A percentile compares a stretch with the other conserved stretches of the same genome.
Evolutionary conservation across 2,113 vertebrate species (phyloP).

Genomic region (Tinamus guttatus): DNA sequence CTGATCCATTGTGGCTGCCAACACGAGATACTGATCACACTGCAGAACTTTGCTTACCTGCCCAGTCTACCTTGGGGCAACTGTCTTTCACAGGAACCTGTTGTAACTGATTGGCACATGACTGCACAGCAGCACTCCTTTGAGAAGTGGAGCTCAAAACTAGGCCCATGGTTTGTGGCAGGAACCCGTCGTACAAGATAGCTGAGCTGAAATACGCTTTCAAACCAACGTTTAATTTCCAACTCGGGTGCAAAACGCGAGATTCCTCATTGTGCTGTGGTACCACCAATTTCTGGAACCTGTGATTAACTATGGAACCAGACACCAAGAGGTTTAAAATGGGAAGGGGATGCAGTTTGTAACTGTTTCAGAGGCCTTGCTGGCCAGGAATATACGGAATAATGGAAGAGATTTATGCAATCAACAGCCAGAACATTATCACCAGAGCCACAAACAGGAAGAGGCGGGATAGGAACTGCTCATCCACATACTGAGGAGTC

Average conservation of each 20-base stretch:
- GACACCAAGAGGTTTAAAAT: conserved; percentile 64
- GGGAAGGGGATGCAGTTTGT: conserved; percentile 57
- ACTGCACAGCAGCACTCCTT: conserved; percentile 54
- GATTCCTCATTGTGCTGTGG: conserved; percentile 59
- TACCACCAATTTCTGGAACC: conserved; percentile 56
- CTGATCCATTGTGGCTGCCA: conserved; percentile 22
- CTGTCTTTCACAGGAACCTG: conserved; percentile 17
- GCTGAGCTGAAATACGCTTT: conserved; percentile 25
- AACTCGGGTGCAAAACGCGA: conserved; percentile 58
- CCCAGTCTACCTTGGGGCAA: not conserved
- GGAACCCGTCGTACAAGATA: conserved; percentile 33
- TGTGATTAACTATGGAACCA: conserved; percentile 52
- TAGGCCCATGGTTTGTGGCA: conserved; percentile 41
- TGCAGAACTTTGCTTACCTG: conserved; percentile 18
- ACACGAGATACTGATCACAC: not conserved
- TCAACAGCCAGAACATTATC: conserved; percentile 99
- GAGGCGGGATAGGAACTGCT: conserved; percentile 97
- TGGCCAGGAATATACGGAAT: conserved; percentile 15
- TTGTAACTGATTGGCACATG: conserved; percentile 52
- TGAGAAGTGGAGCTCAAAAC: conserved; percentile 25
- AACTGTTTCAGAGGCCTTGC: conserved; percentile 62
- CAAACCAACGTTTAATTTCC: conserved; percentile 63
- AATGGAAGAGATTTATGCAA: conserved; percentile 83
- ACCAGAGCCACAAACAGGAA: conserved; percentile 97
- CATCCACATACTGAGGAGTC: conserved; percentile 94